Evolutionary conservation across 2,113 vertebrate genomes (phyloP).

Genomic region (Chrysemys picta): DNA sequence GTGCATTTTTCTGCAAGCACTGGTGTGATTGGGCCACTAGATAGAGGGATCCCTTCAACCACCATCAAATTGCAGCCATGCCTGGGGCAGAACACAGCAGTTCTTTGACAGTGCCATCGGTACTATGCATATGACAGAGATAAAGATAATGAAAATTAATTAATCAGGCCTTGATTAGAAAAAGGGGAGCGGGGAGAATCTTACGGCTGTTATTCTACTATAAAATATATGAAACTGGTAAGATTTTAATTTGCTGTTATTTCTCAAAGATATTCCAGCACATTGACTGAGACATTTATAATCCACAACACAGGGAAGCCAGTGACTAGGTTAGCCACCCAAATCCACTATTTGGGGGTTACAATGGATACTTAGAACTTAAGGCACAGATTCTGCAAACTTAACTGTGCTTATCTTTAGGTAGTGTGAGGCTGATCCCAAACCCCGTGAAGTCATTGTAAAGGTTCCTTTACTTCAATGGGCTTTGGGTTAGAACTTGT

Average conservation of each 20-base stretch:
- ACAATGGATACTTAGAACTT: accelerated
- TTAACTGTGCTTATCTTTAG: neutral
- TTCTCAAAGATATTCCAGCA: neutral
- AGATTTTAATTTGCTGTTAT: conserved; percentile 32
- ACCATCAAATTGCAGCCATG: conserved; percentile 54
- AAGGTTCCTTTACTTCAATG: neutral
- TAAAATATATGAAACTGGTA: neutral
- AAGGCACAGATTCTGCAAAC: neutral
- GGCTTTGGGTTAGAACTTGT: neutral
- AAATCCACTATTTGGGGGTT: neutral
- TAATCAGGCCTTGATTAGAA: conserved; percentile 69
- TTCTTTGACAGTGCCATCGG: conserved; percentile 55
- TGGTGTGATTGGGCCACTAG: conserved; percentile 2
- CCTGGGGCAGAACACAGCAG: conserved; percentile 49
- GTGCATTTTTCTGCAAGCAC: neutral
- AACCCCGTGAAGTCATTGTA: neutral
- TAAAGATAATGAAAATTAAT: conserved; percentile 74
- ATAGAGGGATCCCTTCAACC: neutral
- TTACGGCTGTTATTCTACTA: conserved; percentile 3
- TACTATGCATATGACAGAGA: conserved; percentile 66
- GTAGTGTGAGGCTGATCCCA: neutral
- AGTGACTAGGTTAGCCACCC: neutral
- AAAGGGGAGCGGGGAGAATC: conserved; percentile 32
- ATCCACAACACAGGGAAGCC: neutral
- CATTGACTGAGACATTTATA: neutral